Base-by-base conservation (phyloP, 2,888 invertebrate species). In the Polietes domitor region DNA sequence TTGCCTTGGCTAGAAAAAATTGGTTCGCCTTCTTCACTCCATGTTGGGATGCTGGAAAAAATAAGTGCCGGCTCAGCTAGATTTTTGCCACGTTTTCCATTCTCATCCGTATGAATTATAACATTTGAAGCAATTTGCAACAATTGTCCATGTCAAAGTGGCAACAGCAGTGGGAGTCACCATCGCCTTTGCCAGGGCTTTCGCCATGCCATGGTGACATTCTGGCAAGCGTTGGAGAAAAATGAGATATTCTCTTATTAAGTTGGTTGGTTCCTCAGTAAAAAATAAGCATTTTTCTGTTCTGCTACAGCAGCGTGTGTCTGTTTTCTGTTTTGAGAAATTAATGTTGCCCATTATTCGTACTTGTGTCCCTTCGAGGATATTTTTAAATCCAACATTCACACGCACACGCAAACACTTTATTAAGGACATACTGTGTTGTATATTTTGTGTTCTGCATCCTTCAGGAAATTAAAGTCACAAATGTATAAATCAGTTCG, bases 131-230 rank as follows among this genome's bases (percentile, higher is more conserved):
- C 61, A 74, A 82, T 82, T 77, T 77, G 77, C 50, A 77, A 53
- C 70, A 82, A 71, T 77, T 82, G 73, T 71, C 70, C 77, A 58
- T 82, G 81, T 77, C 77, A 68, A 77, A 47, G 43, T 77, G 41
- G n/a, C n/a, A 47, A 12, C n/a, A 2, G 47, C 47, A 15, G 47
- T 3, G n/a, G n/a, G 47, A 47, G 41, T 12, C 41, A 12, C 41
- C 47, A 47, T 5, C 47, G 7, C 47, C 15, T 47, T 47, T n/a
- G 47, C 47, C 47, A 47, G 7, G n/a, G 47, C 47, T n/a, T 47
- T 47, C n/a, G 41, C 6, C 15, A 41, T 32, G 37, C 7, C 37
- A 37, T 3, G 2, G 9, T 32, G 47, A 47, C 47, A 47, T 47
- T 47, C n/a, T 47, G 47, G 47, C 15, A n/a, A n/a, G n/a, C n/a